These are phyloP conservation scores for Tetranychus piercei DNA, from an alignment of 2,888 invertebrate genomes.

Conservation along the genomic window DNA sequence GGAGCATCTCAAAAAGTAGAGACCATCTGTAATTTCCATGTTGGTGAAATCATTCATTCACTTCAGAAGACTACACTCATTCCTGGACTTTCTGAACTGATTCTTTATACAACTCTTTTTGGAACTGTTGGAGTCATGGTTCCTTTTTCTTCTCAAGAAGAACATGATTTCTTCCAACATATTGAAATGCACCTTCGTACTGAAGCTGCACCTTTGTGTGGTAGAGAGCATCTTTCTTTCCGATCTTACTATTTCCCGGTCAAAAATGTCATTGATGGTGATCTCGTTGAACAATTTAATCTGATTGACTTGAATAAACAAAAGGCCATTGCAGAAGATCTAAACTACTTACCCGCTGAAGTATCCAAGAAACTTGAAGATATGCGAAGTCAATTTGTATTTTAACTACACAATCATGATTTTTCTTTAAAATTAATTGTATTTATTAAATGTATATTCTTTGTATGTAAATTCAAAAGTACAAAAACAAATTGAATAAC, in stretches of 20 bases:
- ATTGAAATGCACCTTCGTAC: conserved; percentile 98
- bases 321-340: conserved; percentile 76
- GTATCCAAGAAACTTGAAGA: conserved; percentile 95
- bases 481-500: no score
- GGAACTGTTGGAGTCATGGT: conserved; percentile 79
- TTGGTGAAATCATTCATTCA: conserved; percentile 89
- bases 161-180: conserved; percentile 97
- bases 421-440: not conserved
- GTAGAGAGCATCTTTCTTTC: conserved; percentile 88
- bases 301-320: conserved; percentile 83
- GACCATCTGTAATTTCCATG: conserved; percentile 73
- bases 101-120: conserved; percentile 86
- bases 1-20: conserved; percentile 91
- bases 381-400: conserved; percentile 92
- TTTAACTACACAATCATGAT: conserved; percentile 42
- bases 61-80: conserved; percentile 85
- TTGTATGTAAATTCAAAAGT: not conserved
- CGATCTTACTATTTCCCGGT: conserved; percentile 93
- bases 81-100: conserved; percentile 88
- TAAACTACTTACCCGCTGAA: conserved; percentile 86
- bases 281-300: conserved; percentile 95
- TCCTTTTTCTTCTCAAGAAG: conserved; percentile 77
- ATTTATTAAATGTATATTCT: not conserved
- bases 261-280: conserved; percentile 95
- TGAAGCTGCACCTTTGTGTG: conserved; percentile 86